These are phyloP conservation scores for Dione vanillae DNA, from an alignment of 2,888 invertebrate species.

Conservation along the genomic window DNA sequence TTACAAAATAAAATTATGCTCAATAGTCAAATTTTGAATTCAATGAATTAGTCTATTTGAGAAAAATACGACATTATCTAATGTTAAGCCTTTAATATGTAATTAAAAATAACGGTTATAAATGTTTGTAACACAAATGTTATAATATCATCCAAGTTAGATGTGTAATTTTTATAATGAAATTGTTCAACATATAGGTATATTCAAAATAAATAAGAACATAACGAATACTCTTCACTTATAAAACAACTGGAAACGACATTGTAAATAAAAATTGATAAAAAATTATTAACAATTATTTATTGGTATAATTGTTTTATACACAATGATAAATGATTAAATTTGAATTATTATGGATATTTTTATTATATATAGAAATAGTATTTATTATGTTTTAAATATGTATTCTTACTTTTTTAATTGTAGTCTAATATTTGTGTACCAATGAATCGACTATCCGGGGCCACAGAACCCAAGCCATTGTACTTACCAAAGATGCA, in stretches of 20 bases:
- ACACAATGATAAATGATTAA: not conserved
- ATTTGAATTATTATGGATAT: not conserved
- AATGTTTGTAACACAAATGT: constrained; percentile 1
- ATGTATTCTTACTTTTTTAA: not conserved
- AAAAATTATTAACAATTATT: not conserved
- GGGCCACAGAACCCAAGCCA: constrained; percentile 73
- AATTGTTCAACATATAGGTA: constrained; percentile 10
- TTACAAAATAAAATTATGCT: not conserved
- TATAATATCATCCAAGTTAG: constrained; percentile 21
- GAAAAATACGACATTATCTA: not conserved
- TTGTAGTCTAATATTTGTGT: constrained; percentile 41
- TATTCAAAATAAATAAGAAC: not conserved
- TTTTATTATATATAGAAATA: not conserved
- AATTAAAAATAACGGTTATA: not conserved
- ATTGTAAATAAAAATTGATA: not conserved
- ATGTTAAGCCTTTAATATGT: constrained; percentile 5
- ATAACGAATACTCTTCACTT: not conserved
- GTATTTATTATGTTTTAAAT: constrained; percentile 8
- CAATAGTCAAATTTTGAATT: constrained; percentile 6
- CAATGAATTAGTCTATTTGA: not conserved
- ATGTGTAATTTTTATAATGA: constrained; percentile 17
- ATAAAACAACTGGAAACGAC: not conserved
- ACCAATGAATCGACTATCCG: constrained; percentile 73
- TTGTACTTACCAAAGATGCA: constrained; percentile 83
- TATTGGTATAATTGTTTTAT: not conserved